These are phyloP conservation scores for Tolmerus cingulatus DNA, from an alignment of 2,888 invertebrate genomes.

Conservation along the genomic window DNA sequence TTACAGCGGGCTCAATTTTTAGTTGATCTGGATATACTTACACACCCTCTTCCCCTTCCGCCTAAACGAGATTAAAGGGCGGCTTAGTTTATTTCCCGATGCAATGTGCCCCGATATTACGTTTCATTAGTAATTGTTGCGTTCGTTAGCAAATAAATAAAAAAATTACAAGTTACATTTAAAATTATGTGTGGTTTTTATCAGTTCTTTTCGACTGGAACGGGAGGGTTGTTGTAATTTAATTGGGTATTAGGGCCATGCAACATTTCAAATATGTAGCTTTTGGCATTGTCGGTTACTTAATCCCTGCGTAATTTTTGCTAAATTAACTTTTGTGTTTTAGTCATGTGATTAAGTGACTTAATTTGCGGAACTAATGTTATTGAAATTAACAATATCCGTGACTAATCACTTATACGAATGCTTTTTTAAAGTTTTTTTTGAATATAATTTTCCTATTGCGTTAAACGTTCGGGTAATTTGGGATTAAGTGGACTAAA, in stretches of 20 bases:
- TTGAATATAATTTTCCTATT: not conserved
- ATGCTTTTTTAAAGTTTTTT: not conserved
- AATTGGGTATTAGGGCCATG: not conserved
- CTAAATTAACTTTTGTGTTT: not conserved
- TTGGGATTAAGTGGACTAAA: too few species aligned
- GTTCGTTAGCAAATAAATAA: not conserved
- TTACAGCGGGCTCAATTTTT: slow-evolving; percentile 20
- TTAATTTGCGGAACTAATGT: not conserved
- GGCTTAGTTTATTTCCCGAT: not conserved
- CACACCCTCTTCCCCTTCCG: not conserved
- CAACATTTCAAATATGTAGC: not conserved
- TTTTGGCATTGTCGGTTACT: not conserved
- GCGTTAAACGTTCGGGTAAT: too few species aligned
- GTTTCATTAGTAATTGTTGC: not conserved
- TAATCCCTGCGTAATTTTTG: not conserved
- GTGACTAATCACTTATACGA: not conserved
- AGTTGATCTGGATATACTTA: not conserved
- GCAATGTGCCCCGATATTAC: not conserved
- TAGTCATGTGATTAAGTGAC: not conserved
- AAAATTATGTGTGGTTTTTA: not conserved
- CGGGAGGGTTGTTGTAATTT: not conserved
- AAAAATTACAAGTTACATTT: not conserved
- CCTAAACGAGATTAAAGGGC: not conserved
- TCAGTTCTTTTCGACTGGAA: not conserved
- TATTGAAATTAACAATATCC: not conserved